These are phyloP conservation scores for Amphiprion ocellaris DNA, from an alignment of 2,113 vertebrate species.

Conservation along the genomic window DNA sequence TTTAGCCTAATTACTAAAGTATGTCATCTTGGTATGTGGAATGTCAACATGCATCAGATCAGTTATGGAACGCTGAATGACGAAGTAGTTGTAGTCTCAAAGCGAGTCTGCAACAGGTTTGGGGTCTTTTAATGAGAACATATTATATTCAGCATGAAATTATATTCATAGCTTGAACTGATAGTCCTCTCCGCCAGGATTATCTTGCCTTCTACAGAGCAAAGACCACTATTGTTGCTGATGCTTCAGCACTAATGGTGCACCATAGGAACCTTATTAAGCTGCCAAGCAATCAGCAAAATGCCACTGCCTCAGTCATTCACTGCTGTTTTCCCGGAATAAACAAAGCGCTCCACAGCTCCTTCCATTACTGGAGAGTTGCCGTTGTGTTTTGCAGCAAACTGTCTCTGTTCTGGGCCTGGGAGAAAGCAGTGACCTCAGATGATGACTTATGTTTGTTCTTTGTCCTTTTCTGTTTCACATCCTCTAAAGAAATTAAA, in stretches of 20 bases:
- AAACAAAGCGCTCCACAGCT: constrained; percentile 51
- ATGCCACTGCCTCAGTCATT: constrained; percentile 43
- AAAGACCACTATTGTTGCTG: constrained; percentile 45
- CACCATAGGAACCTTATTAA: constrained; percentile 61
- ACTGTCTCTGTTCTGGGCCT: constrained; percentile 18
- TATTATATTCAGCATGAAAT: constrained; percentile 4
- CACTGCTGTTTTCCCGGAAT: constrained; percentile 15
- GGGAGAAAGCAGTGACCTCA: constrained; percentile 28
- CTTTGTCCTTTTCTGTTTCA: constrained; percentile 12
- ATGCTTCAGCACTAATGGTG: constrained; percentile 45
- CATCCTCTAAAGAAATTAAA: constrained; percentile 24
- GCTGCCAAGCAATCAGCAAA: constrained; percentile 63
- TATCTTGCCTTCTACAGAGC: constrained; percentile 18
- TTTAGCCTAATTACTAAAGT: constrained; percentile 48
- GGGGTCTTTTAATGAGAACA: not conserved
- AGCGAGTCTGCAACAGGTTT: constrained; percentile 1
- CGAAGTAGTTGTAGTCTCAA: not conserved
- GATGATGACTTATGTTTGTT: constrained; percentile 16
- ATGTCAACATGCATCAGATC: constrained; percentile 58
- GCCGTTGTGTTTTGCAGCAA: constrained; percentile 38
- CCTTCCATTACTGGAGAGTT: constrained; percentile 24
- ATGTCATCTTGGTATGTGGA: constrained; percentile 55
- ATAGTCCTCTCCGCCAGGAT: not conserved
- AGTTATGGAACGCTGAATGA: constrained; percentile 26
- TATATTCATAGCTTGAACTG: not conserved